These are phyloP conservation scores for Datnioides undecimradiatus DNA, from an alignment of 2,113 vertebrate genomes.

Conservation along the genomic window DNA sequence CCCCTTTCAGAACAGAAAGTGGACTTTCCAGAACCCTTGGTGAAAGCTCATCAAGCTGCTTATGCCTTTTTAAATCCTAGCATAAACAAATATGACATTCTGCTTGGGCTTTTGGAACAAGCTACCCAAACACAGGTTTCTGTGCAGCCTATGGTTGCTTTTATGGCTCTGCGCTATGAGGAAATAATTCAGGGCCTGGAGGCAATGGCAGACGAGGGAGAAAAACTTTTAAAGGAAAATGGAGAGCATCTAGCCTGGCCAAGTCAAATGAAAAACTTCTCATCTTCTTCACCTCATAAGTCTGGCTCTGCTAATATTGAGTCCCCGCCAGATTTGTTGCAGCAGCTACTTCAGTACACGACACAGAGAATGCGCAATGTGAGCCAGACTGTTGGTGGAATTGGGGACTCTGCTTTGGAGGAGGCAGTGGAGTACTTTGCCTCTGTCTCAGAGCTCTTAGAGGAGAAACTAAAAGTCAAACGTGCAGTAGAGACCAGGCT, in stretches of 20 bases:
- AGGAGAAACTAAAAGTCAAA: constrained; percentile 88
- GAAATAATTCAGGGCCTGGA: constrained; percentile 89
- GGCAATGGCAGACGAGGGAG: constrained; percentile 89
- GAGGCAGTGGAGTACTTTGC: constrained; percentile 87
- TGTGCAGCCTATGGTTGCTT: constrained; percentile 91
- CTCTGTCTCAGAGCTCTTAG: constrained; percentile 86
- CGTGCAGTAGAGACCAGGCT: constrained; percentile 85
- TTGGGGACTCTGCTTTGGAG: constrained; percentile 87
- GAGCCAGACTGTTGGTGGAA: constrained; percentile 81
- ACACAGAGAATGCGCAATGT: constrained; percentile 90
- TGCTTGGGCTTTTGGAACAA: constrained; percentile 87
- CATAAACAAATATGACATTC: constrained; percentile 90
- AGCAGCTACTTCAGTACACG: constrained; percentile 94
- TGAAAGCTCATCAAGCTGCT: constrained; percentile 91
- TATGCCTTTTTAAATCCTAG: constrained; percentile 92
- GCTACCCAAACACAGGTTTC: constrained; percentile 90
- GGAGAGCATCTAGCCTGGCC: constrained; percentile 90
- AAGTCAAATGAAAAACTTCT: constrained; percentile 74
- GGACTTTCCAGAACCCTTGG: constrained; percentile 92
- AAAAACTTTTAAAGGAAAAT: constrained; percentile 88
- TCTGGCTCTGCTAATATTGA: constrained; percentile 69
- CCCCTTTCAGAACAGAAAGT: constrained; percentile 83
- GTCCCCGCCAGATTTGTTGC: constrained; percentile 90
- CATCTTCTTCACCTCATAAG: constrained; percentile 64
- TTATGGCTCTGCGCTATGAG: constrained; percentile 88